Evolutionary conservation across 2,888 invertebrate genomes (phyloP), one percentile per base, ranked within the genome.

Genomic region (Hirudinaria manillensis): DNA sequence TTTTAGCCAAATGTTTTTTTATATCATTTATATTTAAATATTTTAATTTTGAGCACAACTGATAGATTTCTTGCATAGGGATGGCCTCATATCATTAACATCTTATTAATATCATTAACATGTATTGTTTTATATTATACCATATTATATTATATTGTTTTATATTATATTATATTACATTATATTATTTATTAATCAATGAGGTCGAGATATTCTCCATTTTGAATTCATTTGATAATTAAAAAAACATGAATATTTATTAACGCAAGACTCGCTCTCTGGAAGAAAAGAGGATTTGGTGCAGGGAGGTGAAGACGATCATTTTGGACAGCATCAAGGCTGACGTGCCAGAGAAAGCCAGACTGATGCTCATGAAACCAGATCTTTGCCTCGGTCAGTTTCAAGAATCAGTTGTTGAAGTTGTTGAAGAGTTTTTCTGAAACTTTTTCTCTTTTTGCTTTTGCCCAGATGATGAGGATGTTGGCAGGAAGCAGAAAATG

Each of bases 341-440:
- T 0, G 93, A 92, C 79, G 96, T 97, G 83, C 96, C 96, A n/a
- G 91, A 91, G 75, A 94, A 94, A 83, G 95, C 95, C n/a, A 89
- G 93, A 81, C 93, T 94, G 83, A 88, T 96, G 73, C 93, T 96
- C 70, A 92, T 94, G 90, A 90, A 92, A 84, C 88, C 93, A 4
- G 93, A 93, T 61, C 24, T 24, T 6, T 29, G 29, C 61, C 61
- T 16, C 10, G 45, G 45, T 45, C 16, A 16, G 45, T 16, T 16
- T 45, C 45, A 7, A 45, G 45, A 16, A 45, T 45, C n/a, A n/a
- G n/a, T n/a, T n/a, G n/a, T n/a, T n/a, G n/a, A n/a, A n/a, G n/a
- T n/a, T n/a, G n/a, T 45, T 7, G 45, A 45, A 45, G 13, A 16
- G 45, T 6, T 45, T 45, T 7, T 10, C 13, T 38, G 3, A 45